These are phyloP conservation scores for Aphelinus certus DNA, from an alignment of 1,140 invertebrate genomes.

Conservation along the genomic window DNA sequence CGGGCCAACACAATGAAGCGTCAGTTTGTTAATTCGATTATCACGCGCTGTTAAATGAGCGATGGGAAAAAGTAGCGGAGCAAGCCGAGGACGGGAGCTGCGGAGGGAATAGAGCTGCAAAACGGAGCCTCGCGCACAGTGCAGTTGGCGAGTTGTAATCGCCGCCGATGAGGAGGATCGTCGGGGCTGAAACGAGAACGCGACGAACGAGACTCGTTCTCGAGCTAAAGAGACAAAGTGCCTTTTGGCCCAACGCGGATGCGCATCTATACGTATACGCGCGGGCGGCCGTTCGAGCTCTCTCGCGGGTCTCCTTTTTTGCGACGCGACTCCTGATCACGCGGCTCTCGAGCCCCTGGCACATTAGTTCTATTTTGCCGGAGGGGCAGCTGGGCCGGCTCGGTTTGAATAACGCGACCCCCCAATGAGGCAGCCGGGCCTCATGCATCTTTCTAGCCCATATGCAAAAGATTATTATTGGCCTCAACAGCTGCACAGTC, in stretches of 20 bases:
- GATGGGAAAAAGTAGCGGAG: background rate
- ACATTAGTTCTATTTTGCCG: constrained; percentile 6
- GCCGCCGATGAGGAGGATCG: constrained; percentile 26
- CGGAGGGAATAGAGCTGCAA: background rate
- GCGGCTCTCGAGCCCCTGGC: background rate
- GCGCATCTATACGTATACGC: background rate
- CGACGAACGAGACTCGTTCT: constrained; percentile 25
- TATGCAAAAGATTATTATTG: no score
- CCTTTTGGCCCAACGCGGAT: background rate
- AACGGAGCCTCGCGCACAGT: background rate
- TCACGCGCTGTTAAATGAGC: background rate
- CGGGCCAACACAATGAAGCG: background rate
- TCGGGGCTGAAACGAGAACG: constrained; percentile 39
- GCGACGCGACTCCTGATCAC: no score
- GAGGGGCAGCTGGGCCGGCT: background rate
- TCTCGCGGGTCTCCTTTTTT: constrained; percentile 19
- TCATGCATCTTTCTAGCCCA: no score
- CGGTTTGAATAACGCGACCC: no score
- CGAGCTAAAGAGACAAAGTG: constrained; percentile 11
- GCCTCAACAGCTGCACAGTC: no score
- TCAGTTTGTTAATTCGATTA: background rate
- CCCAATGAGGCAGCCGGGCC: no score
- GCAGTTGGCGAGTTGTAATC: constrained; percentile 20
- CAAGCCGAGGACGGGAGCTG: background rate
- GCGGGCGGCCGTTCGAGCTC: background rate